These are phyloP conservation scores for Colletes gigas DNA, from an alignment of 1,140 invertebrate genomes.

Conservation along the genomic window DNA sequence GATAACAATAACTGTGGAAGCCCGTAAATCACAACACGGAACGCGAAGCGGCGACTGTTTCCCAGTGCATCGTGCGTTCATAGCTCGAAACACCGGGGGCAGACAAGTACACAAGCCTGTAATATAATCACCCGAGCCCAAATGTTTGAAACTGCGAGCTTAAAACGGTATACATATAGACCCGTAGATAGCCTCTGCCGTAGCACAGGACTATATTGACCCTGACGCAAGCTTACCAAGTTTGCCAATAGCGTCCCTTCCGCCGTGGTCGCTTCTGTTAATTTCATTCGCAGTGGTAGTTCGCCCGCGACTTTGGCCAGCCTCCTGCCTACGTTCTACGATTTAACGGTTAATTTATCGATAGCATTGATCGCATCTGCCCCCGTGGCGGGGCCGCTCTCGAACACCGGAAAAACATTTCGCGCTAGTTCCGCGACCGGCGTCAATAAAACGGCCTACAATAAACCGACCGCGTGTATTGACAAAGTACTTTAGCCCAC, in stretches of 20 bases:
- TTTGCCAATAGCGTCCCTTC: conserved; percentile 51
- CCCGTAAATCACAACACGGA: conserved; percentile 10
- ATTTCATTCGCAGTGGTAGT: conserved; percentile 41
- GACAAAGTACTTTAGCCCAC: conserved; percentile 4
- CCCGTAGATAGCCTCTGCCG: not conserved
- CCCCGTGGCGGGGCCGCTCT: not conserved
- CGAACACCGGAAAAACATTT: conserved; percentile 32
- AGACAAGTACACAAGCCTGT: not conserved
- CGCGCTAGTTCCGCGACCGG: not conserved
- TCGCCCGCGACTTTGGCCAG: conserved; percentile 35
- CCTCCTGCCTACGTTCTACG: conserved; percentile 5
- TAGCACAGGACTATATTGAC: conserved; percentile 37
- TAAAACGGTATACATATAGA: conserved; percentile 33
- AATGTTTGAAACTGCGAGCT: conserved; percentile 45
- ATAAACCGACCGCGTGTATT: conserved; percentile 45
- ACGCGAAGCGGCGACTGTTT: conserved; percentile 10
- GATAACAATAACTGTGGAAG: conserved; percentile 28
- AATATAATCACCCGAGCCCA: conserved; percentile 35
- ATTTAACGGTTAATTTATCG: conserved; percentile 50
- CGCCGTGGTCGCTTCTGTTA: conserved; percentile 44
- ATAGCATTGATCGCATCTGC: conserved; percentile 51
- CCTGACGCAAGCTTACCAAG: conserved; percentile 47
- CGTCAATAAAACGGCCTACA: conserved; percentile 42
- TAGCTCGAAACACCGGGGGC: too few relatives aligned
- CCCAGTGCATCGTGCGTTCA: conserved; percentile 3